Evolutionary conservation across 2,113 vertebrate species (phyloP).

Genomic region (Pongo pygmaeus): DNA sequence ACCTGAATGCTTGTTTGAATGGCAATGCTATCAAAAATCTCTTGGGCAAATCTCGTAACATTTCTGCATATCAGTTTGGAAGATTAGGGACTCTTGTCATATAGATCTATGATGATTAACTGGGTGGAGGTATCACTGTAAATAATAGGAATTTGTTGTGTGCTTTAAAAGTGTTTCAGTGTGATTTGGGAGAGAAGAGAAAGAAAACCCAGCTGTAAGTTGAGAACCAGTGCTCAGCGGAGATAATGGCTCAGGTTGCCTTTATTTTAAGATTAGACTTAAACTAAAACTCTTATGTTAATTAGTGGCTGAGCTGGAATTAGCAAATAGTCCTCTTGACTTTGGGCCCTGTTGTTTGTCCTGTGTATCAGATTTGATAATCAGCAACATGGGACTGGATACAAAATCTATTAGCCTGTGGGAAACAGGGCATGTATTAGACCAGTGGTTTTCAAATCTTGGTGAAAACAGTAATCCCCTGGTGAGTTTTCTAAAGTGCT

Average conservation of each 20-base stretch:
- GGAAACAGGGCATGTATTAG: background rate
- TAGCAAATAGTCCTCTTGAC: slow-evolving; percentile 40
- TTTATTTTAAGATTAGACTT: slow-evolving; percentile 60
- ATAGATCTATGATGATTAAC: background rate
- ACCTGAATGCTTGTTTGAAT: background rate
- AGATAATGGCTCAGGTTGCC: background rate
- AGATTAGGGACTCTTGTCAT: background rate
- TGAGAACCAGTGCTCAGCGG: background rate
- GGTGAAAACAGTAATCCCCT: background rate
- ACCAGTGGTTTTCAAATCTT: background rate
- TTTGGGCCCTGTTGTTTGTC: background rate
- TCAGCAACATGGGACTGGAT: background rate
- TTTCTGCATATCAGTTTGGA: background rate
- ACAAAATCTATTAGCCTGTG: background rate
- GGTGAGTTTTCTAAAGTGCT: background rate
- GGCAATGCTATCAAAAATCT: background rate
- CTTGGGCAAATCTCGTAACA: background rate
- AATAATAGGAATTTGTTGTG: background rate
- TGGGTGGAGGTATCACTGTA: background rate
- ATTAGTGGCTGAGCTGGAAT: slow-evolving; percentile 56
- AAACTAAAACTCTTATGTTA: slow-evolving; percentile 49
- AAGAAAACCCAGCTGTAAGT: slow-evolving; percentile 23
- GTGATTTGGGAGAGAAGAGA: background rate
- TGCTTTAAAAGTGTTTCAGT: background rate
- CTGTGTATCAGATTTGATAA: background rate